Base-by-base conservation (phyloP, 2,888 invertebrate genomes). In the Synergus itoensis region DNA sequence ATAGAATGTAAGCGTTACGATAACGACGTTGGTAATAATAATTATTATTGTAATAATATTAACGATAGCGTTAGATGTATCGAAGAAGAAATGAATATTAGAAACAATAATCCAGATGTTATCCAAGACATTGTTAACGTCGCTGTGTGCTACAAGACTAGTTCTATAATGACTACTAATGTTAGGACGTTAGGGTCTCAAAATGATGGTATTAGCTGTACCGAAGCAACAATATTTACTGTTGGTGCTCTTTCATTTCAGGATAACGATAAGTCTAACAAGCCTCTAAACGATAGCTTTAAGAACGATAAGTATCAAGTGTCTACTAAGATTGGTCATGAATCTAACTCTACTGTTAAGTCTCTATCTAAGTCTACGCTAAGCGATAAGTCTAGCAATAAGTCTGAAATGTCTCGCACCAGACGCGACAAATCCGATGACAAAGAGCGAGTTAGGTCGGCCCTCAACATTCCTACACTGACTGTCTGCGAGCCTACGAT, bases 201-300 rank as follows among this genome's bases (percentile, higher is more conserved):
- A 90, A 90, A 89, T 89, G 90, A 92, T 90, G 91, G 91, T 91
- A 92, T 91, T 91, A 91, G 90, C 88, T 87, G 89, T 91, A 91
- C 90, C 91, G 91, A 91, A 91, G 92, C 92, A 92, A 92, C 92
- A 92, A 92, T 91, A 87, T 91, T 89, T 90, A 92, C 91, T 92
- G 92, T 92, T 92, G 93, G 92, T 93, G 93, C 92, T 92, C 92
- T 92, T 92, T 92, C 92, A 91, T 91, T 92, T 92, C 92, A 92
- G 92, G 92, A 92, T 92, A 92, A 92, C 87, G 87, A 90, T 91
- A 91, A 90, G 89, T 91, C 85, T 88, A 89, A 90, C 87, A 88
- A 89, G 90, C 90, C 88, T 87, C 88, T 88, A 88, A 89, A 90
- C 84, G 85, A 85, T 90, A 90, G 89, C 88, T 89, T 88, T 89